These are phyloP conservation scores for Cantharis rufa DNA, from an alignment of 2,888 invertebrate genomes.

Conservation along the genomic window DNA sequence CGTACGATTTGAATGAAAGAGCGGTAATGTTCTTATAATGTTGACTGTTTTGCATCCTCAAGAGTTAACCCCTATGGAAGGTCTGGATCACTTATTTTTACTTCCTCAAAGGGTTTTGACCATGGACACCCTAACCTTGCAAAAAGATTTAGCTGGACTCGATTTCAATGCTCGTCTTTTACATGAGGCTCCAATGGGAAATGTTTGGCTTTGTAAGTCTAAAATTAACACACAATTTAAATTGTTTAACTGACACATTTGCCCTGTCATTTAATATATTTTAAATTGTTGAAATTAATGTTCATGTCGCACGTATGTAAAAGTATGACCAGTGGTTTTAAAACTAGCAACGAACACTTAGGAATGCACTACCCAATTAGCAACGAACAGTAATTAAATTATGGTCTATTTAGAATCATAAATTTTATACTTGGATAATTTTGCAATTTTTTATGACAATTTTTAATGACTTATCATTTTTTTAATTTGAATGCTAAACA, in stretches of 20 bases:
- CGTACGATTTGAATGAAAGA: not conserved
- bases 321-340: not conserved
- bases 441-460: not conserved
- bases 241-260: not conserved
- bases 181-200: constrained; percentile 61
- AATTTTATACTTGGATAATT: not conserved
- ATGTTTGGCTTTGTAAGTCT: constrained; percentile 64
- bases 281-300: constrained; percentile 1
- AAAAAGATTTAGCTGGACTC: constrained; percentile 61
- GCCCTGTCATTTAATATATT: constrained; percentile 5
- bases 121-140: constrained; percentile 60
- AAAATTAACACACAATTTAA: constrained; percentile 5
- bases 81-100: constrained; percentile 61
- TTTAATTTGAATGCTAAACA: not conserved
- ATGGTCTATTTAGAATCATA: not conserved
- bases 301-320: not conserved
- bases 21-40: constrained; percentile 22
- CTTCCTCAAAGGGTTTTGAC: constrained; percentile 60
- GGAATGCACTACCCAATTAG: constrained; percentile 12
- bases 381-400: not conserved
- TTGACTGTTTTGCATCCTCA: constrained; percentile 36
- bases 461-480: not conserved
- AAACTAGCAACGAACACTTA: constrained; percentile 11
- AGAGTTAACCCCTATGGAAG: constrained; percentile 56
- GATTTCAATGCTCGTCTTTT: constrained; percentile 61